Evolutionary conservation across 2,797 vertebrate species (phyloP).

Genomic region (Momotus momota): DNA sequence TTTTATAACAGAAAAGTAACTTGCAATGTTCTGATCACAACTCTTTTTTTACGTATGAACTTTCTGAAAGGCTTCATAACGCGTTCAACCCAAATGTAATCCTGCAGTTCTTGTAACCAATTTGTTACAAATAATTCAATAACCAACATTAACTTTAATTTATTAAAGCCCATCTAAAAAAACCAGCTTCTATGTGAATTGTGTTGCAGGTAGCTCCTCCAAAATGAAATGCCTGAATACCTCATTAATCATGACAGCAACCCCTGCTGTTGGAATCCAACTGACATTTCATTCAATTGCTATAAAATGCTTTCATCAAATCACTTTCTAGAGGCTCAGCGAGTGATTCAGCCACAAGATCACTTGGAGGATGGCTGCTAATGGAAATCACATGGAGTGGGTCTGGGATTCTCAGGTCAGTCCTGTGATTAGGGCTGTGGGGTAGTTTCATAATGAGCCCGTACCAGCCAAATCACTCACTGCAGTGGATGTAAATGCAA

Average conservation of each 20-base stretch:
- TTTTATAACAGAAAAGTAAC: background rate
- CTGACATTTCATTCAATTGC: conserved; percentile 28
- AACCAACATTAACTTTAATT: conserved; percentile 56
- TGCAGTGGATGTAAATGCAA: background rate
- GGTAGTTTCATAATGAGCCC: background rate
- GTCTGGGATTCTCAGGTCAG: background rate
- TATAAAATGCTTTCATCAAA: conserved; percentile 47
- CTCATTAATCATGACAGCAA: conserved; percentile 65
- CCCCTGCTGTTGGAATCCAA: conserved; percentile 5
- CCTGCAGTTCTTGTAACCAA: conserved; percentile 6
- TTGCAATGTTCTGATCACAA: background rate
- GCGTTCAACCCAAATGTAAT: background rate
- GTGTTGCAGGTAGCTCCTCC: conserved; percentile 57
- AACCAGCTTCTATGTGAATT: background rate
- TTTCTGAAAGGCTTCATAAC: conserved; percentile 14
- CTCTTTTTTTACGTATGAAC: background rate
- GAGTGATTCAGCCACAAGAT: conserved; percentile 7
- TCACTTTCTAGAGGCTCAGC: conserved; percentile 1
- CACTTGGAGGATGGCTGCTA: background rate
- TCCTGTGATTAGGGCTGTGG: background rate
- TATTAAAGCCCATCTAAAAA: conserved; percentile 44
- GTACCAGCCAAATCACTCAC: background rate
- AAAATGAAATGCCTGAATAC: conserved; percentile 8
- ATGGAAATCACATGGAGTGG: background rate
- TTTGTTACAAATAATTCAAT: conserved; percentile 52